Base-by-base conservation (phyloP, 2,797 vertebrate genomes). In the Gouania willdenowi region DNA sequence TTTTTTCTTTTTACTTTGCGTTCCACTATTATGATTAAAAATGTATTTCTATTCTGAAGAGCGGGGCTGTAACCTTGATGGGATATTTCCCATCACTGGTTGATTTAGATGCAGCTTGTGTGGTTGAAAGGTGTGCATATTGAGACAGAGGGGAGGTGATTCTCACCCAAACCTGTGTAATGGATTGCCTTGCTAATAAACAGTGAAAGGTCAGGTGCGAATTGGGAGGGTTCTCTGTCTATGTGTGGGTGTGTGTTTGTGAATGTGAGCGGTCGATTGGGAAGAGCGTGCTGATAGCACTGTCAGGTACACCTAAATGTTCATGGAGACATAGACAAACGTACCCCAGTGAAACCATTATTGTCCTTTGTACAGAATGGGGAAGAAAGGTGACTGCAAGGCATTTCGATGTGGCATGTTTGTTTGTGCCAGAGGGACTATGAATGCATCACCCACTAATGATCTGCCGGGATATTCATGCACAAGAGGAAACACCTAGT, bases 111-210 rank as follows among this genome's bases (percentile, higher is more conserved):
- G 75, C 79, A 73, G 66, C 50, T 5, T 12, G 26, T 78, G 41
- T 72, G 63, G 54, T 62, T 27, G 12, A 3, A 46, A 62, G 43
- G 61, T 70, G 63, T 41, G 63, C 5, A 23, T 36, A 23, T 18
- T 12, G 20, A 41, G 46, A 35, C 31, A 30, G 3, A 26, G 32
- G 29, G 8, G 48, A 17, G 9, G 23, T 12, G 15, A 39, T 7
- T 44, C 69, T 25, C 1, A 29, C 66, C 55, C 25, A 13, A 53
- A 67, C 52, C 17, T 6, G 35, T 70, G 64, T 90, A 91, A 92
- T 84, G 66, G 87, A 91, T 89, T 87, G 86, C 76, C 73, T 83
- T 31, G 58, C 84, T 89, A 91, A 91, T 90, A 82, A 84, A 87
- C 82, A 87, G 76, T 86, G 88, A 91, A 88, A 87, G 87, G 84